Conservation (phyloP, 2,797 vertebrate genomes). For the Cygnus olor region DNA sequence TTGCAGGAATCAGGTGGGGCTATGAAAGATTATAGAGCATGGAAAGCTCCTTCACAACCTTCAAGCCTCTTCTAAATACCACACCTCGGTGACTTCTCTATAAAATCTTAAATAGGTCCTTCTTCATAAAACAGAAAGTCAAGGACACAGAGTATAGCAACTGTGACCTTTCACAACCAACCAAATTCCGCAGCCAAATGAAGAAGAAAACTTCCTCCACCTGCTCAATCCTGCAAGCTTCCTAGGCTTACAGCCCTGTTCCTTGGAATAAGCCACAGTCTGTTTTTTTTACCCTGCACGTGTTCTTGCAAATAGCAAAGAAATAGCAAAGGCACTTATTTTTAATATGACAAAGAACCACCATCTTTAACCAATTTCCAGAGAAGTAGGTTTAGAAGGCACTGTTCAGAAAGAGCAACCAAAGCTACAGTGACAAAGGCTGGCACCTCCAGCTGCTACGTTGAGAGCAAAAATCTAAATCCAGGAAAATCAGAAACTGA, state of each 20-base stretch:
- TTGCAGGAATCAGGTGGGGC: not conserved
- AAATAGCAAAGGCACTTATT: not conserved
- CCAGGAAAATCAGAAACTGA: not conserved
- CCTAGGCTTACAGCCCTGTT: not conserved
- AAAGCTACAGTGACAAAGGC: not conserved
- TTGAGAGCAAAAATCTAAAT: not conserved
- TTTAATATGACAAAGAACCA: not conserved
- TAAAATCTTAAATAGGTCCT: not conserved
- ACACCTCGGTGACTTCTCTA: not conserved
- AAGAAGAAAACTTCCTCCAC: not conserved
- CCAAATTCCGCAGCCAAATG: not conserved
- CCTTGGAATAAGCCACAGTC: not conserved
- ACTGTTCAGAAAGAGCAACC: not conserved
- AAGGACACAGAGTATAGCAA: not conserved
- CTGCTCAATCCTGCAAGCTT: not conserved
- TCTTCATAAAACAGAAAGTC: conserved; percentile 12
- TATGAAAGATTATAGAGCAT: not conserved
- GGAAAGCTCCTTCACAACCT: not conserved
- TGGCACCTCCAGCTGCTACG: not conserved
- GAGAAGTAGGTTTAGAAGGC: not conserved
- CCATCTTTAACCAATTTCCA: not conserved
- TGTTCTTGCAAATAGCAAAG: not conserved
- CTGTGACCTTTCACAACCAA: not conserved
- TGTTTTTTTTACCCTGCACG: not conserved
- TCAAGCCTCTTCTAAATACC: not conserved